These are phyloP conservation scores for Drosophila mojavensis DNA, from an alignment of 1,140 invertebrate genomes.

Conservation along the genomic window DNA sequence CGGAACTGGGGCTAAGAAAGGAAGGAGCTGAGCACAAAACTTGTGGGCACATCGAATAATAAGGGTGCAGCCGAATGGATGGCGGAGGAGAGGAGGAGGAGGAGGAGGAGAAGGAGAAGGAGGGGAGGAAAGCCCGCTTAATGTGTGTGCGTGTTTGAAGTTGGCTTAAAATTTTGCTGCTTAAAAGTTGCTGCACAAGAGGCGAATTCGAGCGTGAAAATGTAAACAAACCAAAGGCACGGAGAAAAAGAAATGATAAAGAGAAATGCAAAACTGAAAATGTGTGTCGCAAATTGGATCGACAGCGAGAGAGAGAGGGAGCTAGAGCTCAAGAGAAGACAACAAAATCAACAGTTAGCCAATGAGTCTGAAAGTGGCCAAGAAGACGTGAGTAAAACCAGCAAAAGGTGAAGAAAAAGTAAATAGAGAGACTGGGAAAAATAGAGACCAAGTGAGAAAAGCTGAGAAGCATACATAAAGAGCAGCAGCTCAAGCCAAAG, in stretches of 20 bases:
- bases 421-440: background rate
- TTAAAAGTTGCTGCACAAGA: slow-evolving; percentile 76
- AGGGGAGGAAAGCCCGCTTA: slow-evolving; percentile 51
- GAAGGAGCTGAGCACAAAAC: slow-evolving; percentile 3
- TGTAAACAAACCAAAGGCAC: slow-evolving; percentile 69
- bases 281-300: slow-evolving; percentile 68
- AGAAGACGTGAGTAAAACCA: background rate
- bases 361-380: slow-evolving; percentile 75
- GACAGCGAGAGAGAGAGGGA: slow-evolving; percentile 19
- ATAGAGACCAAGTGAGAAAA: background rate
- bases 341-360: slow-evolving; percentile 80
- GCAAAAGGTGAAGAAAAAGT: slow-evolving; percentile 9
- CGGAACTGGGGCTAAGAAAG: slow-evolving; percentile 52
- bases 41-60: background rate
- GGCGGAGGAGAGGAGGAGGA: background rate
- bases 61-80: background rate
- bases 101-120: background rate
- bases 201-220: slow-evolving; percentile 79
- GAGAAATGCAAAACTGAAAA: slow-evolving; percentile 43
- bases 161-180: slow-evolving; percentile 61
- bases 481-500: background rate
- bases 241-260: slow-evolving; percentile 12
- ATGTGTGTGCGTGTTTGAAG: slow-evolving; percentile 76
- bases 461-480: background rate
- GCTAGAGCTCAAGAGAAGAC: slow-evolving; percentile 21